phyloP scores from a whole-genome alignment of 2,113 vertebrate species.

The Corapipo altera region DNA sequence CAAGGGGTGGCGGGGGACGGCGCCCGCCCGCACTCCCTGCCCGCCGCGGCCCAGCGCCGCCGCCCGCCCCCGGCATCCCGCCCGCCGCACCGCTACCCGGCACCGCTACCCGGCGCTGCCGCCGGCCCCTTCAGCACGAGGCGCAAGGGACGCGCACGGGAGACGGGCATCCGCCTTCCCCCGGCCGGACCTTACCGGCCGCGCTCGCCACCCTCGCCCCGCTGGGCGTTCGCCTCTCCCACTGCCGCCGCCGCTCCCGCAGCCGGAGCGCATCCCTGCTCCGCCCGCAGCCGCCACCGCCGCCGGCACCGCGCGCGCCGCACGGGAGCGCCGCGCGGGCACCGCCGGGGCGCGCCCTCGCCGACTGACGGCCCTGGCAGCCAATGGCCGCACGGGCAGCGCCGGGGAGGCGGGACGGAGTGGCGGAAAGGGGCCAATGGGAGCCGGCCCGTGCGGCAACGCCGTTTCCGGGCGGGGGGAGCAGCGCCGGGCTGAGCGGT shows the following conservation, averaged over 20 bases:
- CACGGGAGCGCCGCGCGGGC: not conserved
- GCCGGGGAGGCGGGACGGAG: not conserved
- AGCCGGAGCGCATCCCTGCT: slow-evolving; percentile 65
- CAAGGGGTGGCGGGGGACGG: not conserved
- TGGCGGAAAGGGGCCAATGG: slow-evolving; percentile 35
- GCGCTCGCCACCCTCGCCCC: slow-evolving; percentile 10
- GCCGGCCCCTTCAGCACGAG: not conserved
- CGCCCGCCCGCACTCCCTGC: not conserved
- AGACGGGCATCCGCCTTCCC: not conserved
- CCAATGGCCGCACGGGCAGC: slow-evolving; percentile 56
- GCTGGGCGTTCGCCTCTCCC: slow-evolving; percentile 30
- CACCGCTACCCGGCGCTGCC: not conserved
- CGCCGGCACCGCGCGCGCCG: slow-evolving; percentile 44
- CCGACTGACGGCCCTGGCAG: slow-evolving; percentile 61
- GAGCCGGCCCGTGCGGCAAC: not conserved
- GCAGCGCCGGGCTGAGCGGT: not conserved
- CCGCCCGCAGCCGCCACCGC: slow-evolving; percentile 32
- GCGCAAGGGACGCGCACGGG: not conserved
- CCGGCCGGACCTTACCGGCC: slow-evolving; percentile 46
- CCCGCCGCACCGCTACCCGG: not conserved
- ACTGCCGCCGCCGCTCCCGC: slow-evolving; percentile 10
- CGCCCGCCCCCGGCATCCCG: not conserved
- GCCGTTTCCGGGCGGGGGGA: slow-evolving; percentile 58
- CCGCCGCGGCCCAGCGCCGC: not conserved
- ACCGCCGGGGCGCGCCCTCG: slow-evolving; percentile 46